Evolutionary conservation across 2,113 vertebrate species (phyloP).

Genomic region (Sisor rabdophorus): DNA sequence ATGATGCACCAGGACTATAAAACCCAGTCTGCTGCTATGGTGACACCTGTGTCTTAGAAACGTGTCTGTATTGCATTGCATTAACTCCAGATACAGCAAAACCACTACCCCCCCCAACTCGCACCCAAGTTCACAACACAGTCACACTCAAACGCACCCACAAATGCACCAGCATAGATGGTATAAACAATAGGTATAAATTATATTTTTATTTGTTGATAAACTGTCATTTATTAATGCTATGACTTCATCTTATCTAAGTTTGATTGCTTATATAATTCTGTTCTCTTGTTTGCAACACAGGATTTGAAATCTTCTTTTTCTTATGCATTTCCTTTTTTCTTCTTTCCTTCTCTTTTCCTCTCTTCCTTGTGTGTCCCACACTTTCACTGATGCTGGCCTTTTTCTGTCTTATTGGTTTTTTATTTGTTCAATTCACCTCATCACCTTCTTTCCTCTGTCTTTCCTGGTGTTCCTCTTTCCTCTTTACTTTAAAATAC

Average conservation of each 20-base stretch:
- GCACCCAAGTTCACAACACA: neutral
- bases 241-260: neutral
- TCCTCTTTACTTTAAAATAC: neutral
- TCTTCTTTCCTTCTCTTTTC: conserved; percentile 52
- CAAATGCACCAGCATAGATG: neutral
- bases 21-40: conserved; percentile 7
- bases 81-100: neutral
- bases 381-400: conserved; percentile 47
- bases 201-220: neutral
- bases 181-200: neutral
- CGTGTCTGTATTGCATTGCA: neutral
- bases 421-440: conserved; percentile 43
- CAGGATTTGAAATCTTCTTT: conserved; percentile 57
- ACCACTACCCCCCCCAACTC: neutral
- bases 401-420: conserved; percentile 53
- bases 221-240: neutral
- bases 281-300: conserved; percentile 46
- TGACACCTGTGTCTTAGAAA: conserved; percentile 27
- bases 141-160: neutral
- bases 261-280: conserved; percentile 34
- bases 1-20: neutral
- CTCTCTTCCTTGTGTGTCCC: conserved; percentile 66
- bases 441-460: neutral
- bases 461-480: neutral
- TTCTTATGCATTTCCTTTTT: conserved; percentile 67